Conservation (phyloP, 2,797 vertebrate species). For the Tinamus major region DNA sequence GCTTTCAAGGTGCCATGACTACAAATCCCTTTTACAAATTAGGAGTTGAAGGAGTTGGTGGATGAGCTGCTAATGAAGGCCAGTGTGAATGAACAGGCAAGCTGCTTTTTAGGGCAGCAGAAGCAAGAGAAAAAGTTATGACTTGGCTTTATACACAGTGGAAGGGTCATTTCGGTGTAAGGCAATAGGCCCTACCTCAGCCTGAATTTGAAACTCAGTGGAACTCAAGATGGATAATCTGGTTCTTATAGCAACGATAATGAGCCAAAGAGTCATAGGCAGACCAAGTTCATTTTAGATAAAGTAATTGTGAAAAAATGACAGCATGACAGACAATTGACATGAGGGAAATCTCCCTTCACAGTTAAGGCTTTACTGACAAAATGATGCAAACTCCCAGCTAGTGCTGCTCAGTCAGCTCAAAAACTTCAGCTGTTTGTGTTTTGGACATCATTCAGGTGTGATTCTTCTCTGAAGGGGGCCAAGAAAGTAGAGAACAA, state of each 20-base stretch:
- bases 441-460: neutral
- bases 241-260: constrained; percentile 1
- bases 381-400: neutral
- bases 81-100: neutral
- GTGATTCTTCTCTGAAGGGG: neutral
- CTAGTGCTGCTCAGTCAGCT: neutral
- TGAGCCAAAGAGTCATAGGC: neutral
- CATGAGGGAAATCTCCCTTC: neutral
- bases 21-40: neutral
- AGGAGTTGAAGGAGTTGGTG: neutral
- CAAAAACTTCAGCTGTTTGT: neutral
- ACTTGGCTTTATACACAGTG: neutral
- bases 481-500: neutral
- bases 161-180: neutral
- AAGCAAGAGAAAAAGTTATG: neutral
- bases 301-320: constrained; percentile 7
- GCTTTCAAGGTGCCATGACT: neutral
- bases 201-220: neutral
- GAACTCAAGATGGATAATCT: neutral
- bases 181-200: neutral
- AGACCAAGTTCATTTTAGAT: constrained; percentile 35
- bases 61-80: neutral
- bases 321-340: constrained; percentile 12
- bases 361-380: neutral
- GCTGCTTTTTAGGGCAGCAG: neutral